Evolutionary conservation across 1,140 invertebrate genomes (phyloP).

Genomic region (Sinonovacula constricta): DNA sequence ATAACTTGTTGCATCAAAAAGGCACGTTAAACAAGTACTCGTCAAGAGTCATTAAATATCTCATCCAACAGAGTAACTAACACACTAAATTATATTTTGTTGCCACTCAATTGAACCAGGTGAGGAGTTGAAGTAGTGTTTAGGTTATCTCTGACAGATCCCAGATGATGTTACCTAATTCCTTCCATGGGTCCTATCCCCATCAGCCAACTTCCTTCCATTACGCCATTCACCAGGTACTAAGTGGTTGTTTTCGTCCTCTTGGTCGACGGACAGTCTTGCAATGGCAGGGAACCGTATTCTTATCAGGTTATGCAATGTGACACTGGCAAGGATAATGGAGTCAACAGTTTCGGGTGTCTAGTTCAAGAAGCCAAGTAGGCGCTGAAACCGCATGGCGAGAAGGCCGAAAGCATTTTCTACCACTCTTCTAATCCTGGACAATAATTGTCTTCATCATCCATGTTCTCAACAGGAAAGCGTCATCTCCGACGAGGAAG

Average conservation of each 20-base stretch:
- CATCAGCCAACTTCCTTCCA: too few relatives aligned
- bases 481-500: too few relatives aligned
- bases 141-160: conserved; percentile 22
- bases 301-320: conserved; percentile 29
- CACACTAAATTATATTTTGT: conserved; percentile 38
- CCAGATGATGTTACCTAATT: conserved; percentile 12
- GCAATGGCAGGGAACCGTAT: too few relatives aligned
- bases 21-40: conserved; percentile 1
- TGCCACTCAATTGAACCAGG: conserved; percentile 36
- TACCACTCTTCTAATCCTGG: conserved; percentile 66
- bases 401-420: conserved; percentile 68
- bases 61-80: conserved; percentile 8
- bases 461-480: too few relatives aligned
- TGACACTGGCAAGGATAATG: too few relatives aligned
- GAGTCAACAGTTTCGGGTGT: too few relatives aligned
- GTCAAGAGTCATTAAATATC: conserved; percentile 22
- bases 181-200: conserved; percentile 18
- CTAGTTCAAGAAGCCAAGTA: too few relatives aligned
- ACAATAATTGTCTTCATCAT: too few relatives aligned
- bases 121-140: conserved; percentile 30
- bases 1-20: conserved; percentile 18
- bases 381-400: too few relatives aligned
- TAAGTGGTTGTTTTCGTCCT: conserved; percentile 13
- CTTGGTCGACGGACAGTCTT: too few relatives aligned
- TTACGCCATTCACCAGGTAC: conserved; percentile 24